These are phyloP conservation scores for Otolemur garnettii DNA, from an alignment of 2,113 vertebrate genomes.

Conservation along the genomic window DNA sequence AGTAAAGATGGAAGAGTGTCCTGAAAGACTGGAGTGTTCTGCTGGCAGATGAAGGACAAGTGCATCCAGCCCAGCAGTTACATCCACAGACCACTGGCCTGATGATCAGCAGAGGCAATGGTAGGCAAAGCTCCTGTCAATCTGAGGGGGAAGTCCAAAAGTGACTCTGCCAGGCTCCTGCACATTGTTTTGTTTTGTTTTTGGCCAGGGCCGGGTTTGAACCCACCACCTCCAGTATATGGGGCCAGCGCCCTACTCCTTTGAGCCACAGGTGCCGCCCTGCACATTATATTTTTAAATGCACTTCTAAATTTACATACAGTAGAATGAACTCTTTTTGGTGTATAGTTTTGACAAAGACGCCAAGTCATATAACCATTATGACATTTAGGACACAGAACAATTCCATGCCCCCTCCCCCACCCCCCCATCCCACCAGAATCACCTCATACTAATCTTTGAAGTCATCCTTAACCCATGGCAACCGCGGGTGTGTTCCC, in stretches of 20 bases:
- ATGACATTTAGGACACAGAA: neutral
- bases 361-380: neutral
- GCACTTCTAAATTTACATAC: neutral
- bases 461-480: neutral
- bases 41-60: neutral
- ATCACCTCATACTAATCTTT: neutral
- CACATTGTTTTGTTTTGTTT: neutral
- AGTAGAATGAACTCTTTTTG: constrained; percentile 14
- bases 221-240: no score
- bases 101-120: neutral
- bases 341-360: constrained; percentile 25
- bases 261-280: no score
- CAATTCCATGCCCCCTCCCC: neutral
- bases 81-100: neutral
- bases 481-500: neutral
- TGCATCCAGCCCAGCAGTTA: neutral
- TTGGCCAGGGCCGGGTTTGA: no score
- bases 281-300: neutral
- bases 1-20: neutral
- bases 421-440: neutral
- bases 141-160: neutral
- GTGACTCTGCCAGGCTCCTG: neutral
- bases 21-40: neutral
- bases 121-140: neutral
- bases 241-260: no score